Base-by-base conservation (phyloP, 2,113 vertebrate genomes). In the Octodon degus region DNA sequence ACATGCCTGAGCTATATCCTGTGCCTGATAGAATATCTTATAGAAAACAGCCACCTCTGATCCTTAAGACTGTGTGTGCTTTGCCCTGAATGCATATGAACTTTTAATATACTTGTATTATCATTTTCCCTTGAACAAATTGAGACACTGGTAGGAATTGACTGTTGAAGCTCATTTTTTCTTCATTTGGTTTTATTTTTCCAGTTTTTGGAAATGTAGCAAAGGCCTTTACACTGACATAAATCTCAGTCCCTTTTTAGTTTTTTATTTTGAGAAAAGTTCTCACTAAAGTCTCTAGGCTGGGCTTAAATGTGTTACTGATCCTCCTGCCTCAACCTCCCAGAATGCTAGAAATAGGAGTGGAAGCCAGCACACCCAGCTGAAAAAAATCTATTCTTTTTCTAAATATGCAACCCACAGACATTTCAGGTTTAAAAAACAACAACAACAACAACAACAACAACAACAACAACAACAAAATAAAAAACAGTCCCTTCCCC, bases 1-100 rank as follows among this genome's bases (percentile, higher is more conserved):
- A 4, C 50, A n/a, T 7, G 34, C 32, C 1, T 50, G 30, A 53
- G 40, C 63, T 67, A n/a, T 2, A 68, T 20, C 2, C 12, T 20
- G 30, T 50, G 32, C 19, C 40, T 5, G 1, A 13, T 24, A 55
- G 60, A 40, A 87, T 84, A 93, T 72, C 24, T 86, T 72, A 91
- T 17, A 37, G 90, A 47, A 96, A 93, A 86, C 14, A 94, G 89
- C 63, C 47, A 55, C 53, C 79, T 87, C 74, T 82, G 47, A 92
- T 89, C 79, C 27, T 95, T 77, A 81, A 40, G 22, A 32, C 27
- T 27, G 30, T 14, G 30, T 4, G 1, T 77, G 74, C 27, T 47
- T 30, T 50, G 40, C 74, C 25, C 76, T 50, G 43, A 79, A 30
- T 32, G 43, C 14, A 17, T 17, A 62, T 62, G 24, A n/a, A 40